These are phyloP conservation scores for Myotis brandtii DNA, from an alignment of 2,113 vertebrate genomes.

Conservation along the genomic window DNA sequence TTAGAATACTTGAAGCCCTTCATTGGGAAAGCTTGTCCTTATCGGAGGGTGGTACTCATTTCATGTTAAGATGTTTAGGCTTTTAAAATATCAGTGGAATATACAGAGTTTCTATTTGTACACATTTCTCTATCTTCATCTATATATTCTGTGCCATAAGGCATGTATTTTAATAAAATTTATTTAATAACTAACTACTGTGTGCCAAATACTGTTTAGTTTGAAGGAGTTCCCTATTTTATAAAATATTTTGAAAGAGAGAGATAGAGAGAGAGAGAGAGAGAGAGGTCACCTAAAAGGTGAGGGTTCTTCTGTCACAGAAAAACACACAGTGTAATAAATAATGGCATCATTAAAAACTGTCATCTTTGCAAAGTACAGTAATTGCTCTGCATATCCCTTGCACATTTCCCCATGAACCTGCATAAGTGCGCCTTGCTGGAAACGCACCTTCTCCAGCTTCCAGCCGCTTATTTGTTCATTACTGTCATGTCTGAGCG, in stretches of 20 bases:
- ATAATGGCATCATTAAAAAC: constrained; percentile 80
- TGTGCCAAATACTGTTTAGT: not conserved
- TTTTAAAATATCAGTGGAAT: not conserved
- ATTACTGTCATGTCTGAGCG: constrained; percentile 73
- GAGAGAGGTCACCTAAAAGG: constrained; percentile 67
- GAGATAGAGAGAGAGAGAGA: not conserved
- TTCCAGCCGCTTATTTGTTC: constrained; percentile 56
- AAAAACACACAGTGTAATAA: constrained; percentile 79
- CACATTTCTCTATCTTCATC: not conserved
- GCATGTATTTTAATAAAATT: constrained; percentile 34
- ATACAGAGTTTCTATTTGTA: not conserved
- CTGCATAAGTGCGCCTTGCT: not conserved
- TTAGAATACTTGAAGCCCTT: constrained; percentile 22
- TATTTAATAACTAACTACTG: not conserved
- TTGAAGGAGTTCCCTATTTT: constrained; percentile 35
- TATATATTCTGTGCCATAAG: not conserved
- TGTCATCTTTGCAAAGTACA: constrained; percentile 72
- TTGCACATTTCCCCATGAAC: constrained; percentile 27
- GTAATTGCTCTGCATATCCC: constrained; percentile 50
- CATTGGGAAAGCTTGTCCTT: not conserved
- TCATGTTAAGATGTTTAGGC: not conserved
- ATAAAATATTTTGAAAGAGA: not conserved
- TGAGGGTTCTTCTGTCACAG: constrained; percentile 71
- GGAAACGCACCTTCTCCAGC: not conserved
- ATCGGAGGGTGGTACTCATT: not conserved